A percentile compares a stretch with the other conserved stretches of the same genome.
Evolutionary conservation across 1,140 invertebrate genomes (phyloP).

Genomic region (Musca domestica): DNA sequence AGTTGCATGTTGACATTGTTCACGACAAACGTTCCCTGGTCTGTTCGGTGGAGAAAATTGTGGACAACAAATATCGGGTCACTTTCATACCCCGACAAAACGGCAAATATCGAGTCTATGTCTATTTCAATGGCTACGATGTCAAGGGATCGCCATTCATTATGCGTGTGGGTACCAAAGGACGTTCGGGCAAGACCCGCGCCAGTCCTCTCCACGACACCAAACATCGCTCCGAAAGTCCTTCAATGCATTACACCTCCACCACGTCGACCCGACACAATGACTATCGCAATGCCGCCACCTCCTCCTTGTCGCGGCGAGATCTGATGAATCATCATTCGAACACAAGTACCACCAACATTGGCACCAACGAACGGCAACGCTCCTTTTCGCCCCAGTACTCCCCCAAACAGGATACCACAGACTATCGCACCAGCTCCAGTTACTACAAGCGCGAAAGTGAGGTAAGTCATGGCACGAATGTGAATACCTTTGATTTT

Average conservation of each 20-base stretch:
- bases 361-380: constrained; percentile 34
- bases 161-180: constrained; percentile 72
- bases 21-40: constrained; percentile 81
- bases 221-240: constrained; percentile 51
- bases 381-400: constrained; percentile 51
- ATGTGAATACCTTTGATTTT: no score
- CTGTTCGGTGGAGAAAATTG: constrained; percentile 78
- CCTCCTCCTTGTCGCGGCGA: constrained; percentile 36
- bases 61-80: constrained; percentile 78
- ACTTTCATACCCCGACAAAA: constrained; percentile 85
- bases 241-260: constrained; percentile 52
- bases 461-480: constrained; percentile 39
- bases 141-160: constrained; percentile 88
- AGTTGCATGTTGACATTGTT: constrained; percentile 85
- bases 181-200: constrained; percentile 56
- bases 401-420: constrained; percentile 46
- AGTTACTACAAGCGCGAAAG: constrained; percentile 52
- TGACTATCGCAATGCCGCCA: constrained; percentile 43
- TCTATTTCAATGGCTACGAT: constrained; percentile 94
- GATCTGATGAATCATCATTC: constrained; percentile 30
- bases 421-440: constrained; percentile 46
- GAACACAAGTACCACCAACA: constrained; percentile 27
- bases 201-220: constrained; percentile 51
- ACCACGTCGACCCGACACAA: constrained; percentile 46
- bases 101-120: constrained; percentile 87